phyloP scores from a whole-genome alignment of 2,113 vertebrate species.

The Pseudopipra pipra region DNA sequence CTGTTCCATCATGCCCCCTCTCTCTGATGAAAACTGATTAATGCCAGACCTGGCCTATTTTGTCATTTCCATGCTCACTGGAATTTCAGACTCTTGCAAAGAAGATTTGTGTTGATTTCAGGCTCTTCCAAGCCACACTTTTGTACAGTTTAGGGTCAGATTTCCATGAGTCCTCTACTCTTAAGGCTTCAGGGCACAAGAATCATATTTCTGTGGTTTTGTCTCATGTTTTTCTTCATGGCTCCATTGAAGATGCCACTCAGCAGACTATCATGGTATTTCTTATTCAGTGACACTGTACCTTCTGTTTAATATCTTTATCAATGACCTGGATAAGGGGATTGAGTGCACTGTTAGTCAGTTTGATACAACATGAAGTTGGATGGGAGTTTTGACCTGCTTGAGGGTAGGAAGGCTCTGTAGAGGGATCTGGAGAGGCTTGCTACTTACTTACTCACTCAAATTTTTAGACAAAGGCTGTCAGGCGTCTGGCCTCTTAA shows the following conservation, averaged over 20 bases:
- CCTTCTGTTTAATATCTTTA: not conserved
- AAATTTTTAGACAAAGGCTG: not conserved
- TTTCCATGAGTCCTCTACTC: not conserved
- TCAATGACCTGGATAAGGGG: not conserved
- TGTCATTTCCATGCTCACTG: not conserved
- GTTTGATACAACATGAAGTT: not conserved
- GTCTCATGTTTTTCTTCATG: not conserved
- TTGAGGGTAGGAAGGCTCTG: not conserved
- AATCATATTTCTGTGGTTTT: not conserved
- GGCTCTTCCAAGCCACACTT: not conserved
- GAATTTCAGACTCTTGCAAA: not conserved
- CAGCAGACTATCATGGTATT: not conserved
- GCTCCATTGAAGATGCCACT: not conserved
- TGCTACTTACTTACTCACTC: not conserved
- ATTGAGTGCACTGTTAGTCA: not conserved
- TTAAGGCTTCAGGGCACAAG: not conserved
- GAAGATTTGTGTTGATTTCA: not conserved
- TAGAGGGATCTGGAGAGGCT: not conserved
- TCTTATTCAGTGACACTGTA: not conserved
- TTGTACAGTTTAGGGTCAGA: not conserved
- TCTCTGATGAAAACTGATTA: not conserved
- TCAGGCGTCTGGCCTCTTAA: not conserved
- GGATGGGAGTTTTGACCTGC: not conserved
- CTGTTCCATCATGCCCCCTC: not conserved
- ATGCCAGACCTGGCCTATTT: not conserved